Base-by-base conservation (phyloP, 2,113 vertebrate genomes). In the Pao palembangensis region DNA sequence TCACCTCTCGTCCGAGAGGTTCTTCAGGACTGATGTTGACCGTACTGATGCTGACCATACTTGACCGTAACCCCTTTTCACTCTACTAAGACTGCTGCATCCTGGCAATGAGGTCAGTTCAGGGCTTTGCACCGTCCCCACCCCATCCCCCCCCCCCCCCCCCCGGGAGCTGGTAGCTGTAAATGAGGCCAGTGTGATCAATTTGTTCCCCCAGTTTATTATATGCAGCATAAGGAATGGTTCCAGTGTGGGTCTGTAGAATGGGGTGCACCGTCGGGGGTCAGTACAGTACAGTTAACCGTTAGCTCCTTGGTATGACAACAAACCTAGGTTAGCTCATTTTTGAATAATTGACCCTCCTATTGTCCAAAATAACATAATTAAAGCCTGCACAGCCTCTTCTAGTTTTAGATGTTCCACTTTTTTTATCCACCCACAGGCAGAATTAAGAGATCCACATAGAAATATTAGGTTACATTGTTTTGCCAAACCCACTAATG, bases 351-450 rank as follows among this genome's bases (percentile, higher is more conserved):
- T 56, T 46, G 71, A 81, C 66, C 51, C 70, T 62, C 21, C 16
- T 38, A 8, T 8, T 38, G 34, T 38, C 34, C 34, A 38, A 38
- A 38, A 38, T 12, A 38, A 38, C 8, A 38, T 12, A 10, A 12
- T 38, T 10, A 12, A 38, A 38, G 10, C 34, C 34, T 38, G 34
- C 34, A 12, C 34, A 38, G 16, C 56, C n/a, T 60, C 34, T 70
- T 55, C 60, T 65, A 34, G 65, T 75, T 70, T 62, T 73, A 58
- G 68, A 69, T 75, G 65, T 61, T 55, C 51, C 58, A 65, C 55
- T 54, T 80, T 19, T 17, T 72, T 47, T 56, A 53, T 74, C 78
- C 73, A 53, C 82, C 80, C 76, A 82, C 85, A 75, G 52, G 60
- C 44, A 56, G 17, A 64, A 47, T 44, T 63, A 83, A 79, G 76